A percentile compares a stretch with the other conserved stretches of the same genome.
Conservation (phyloP, 2,113 vertebrate genomes). For the Sitta europaea region DNA sequence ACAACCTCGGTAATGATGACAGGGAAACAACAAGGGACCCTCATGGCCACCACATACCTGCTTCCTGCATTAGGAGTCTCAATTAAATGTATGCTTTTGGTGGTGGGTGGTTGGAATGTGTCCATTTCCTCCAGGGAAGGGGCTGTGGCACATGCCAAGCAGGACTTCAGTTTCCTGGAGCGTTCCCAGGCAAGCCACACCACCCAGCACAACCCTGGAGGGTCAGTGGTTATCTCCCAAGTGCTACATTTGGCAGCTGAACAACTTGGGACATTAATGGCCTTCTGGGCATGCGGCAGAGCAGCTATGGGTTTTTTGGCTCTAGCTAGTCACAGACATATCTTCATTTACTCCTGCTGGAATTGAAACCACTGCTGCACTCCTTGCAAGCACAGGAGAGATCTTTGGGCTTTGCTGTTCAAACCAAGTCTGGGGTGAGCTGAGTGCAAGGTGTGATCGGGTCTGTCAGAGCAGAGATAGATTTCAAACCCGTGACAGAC, state of each 20-base stretch:
- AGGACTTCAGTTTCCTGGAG: background rate
- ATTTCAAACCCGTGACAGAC: background rate
- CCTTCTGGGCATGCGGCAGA: background rate
- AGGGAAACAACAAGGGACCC: background rate
- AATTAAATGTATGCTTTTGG: fast-evolving
- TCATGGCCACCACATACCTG: fast-evolving
- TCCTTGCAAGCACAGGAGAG: background rate
- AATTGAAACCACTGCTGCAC: background rate
- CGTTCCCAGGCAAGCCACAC: background rate
- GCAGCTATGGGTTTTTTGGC: fast-evolving
- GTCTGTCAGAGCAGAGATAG: background rate
- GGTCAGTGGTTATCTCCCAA: background rate
- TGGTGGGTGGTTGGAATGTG: background rate
- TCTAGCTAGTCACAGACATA: background rate
- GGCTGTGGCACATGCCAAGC: background rate
- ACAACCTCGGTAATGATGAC: slow-evolving; percentile 78
- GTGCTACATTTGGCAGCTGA: background rate
- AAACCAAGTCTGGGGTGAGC: background rate
- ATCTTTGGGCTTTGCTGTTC: background rate
- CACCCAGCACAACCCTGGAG: background rate
- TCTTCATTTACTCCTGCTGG: background rate
- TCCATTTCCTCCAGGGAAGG: background rate
- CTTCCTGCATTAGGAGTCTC: fast-evolving
- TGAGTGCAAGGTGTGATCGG: background rate
- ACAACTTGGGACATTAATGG: fast-evolving